Evolutionary conservation across 2,797 vertebrate species (phyloP), one percentile per base, ranked within the genome.

Genomic region (Coregonus sp.): DNA sequence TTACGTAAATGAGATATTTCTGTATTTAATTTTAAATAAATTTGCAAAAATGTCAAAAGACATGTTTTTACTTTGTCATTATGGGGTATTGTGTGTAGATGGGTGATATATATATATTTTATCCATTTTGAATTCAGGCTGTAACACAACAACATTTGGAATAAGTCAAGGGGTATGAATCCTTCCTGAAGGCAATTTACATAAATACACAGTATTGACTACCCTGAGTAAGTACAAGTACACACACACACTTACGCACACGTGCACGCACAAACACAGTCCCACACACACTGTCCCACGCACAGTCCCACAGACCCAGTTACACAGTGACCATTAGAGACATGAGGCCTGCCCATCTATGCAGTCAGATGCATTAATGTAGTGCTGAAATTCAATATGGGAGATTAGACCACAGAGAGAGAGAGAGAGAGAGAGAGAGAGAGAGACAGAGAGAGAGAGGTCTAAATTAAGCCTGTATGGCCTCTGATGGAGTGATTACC

Each of bases 321-420:
- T 67, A 16, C 65, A 35, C 65, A 67, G 12, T 67, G 65, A 67
- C 65, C 65, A 31, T 33, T 35, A 33, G 4, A 15, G 65, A 29
- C 20, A 52, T 18, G 50, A 29, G 50, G 70, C 2, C 50, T 15
- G 70, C 40, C 47, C 40, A 3, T 47, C 40, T 47, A 2, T 47
- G 40, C 40, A 47, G 11, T 61, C 56, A n/a, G 69, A 72, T 67
- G 72, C 84, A 75, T 77, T 40, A n/a, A 81, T 70, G 73, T 75
- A 70, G 59, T 71, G 75, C 77, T 81, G 70, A 79, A 88, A 90
- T 90, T 84, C 86, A 90, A 90, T 88, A 89, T 77, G 77, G 70
- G 31, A 74, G 84, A 89, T 88, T 84, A 87, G 85, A 76, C n/a
- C 50, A 75, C 70, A 31, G 51, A 56, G 70, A 16, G 56, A 29